Conservation (phyloP, 2,888 invertebrate species). For the Drosophila prolongata region DNA sequence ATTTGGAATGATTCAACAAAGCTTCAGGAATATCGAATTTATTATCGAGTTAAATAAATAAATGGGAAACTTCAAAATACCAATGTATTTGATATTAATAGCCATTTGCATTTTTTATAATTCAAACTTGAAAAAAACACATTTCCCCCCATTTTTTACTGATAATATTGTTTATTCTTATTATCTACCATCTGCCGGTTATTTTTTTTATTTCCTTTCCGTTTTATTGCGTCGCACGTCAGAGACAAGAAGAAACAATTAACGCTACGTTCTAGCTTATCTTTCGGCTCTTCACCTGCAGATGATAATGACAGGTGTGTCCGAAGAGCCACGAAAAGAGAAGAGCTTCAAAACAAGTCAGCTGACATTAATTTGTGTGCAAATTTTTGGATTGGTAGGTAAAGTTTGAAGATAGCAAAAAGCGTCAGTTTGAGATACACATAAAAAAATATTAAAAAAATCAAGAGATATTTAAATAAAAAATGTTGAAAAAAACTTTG, state of each 20-base stretch:
- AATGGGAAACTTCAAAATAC: no score
- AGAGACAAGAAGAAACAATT: slow-evolving; percentile 32
- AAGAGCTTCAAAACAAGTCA: slow-evolving; percentile 60
- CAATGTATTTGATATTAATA: no score
- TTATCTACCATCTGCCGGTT: slow-evolving; percentile 40
- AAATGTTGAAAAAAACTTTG: background rate
- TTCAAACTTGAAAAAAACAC: background rate
- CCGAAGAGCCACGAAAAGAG: slow-evolving; percentile 10
- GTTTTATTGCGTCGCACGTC: slow-evolving; percentile 64
- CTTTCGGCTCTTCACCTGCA: slow-evolving; percentile 29
- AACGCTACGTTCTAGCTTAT: slow-evolving; percentile 40
- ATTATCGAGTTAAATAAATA: no score
- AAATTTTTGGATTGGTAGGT: slow-evolving; percentile 14
- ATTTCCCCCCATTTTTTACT: background rate
- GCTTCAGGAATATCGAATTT: no score
- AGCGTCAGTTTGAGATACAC: background rate
- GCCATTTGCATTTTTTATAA: no score
- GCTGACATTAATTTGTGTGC: slow-evolving; percentile 59
- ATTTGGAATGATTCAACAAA: no score
- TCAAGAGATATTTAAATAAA: background rate
- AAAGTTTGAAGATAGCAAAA: slow-evolving; percentile 3
- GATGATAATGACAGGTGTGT: slow-evolving; percentile 35
- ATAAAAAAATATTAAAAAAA: background rate
- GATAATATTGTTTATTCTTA: slow-evolving; percentile 35
- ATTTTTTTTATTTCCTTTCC: slow-evolving; percentile 2